Evolutionary conservation across 2,888 invertebrate genomes (phyloP).

Genomic region (Branchellion lobata): DNA sequence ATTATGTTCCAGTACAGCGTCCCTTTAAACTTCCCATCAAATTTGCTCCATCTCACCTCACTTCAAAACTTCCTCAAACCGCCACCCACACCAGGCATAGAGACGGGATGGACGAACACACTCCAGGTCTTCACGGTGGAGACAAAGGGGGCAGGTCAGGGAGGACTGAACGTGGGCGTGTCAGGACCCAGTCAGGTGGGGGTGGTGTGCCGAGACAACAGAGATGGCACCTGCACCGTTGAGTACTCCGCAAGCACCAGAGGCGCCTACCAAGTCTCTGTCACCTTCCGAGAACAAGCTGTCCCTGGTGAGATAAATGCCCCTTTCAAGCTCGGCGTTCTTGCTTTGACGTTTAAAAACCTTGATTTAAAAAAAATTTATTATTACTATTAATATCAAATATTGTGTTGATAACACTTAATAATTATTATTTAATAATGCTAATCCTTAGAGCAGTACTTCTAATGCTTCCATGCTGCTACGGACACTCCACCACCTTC

Average conservation of each 20-base stretch:
- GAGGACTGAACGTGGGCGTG: slow-evolving; percentile 28
- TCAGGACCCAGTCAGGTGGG: slow-evolving; percentile 30
- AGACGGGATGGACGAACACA: slow-evolving; percentile 12
- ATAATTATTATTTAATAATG: too few species aligned
- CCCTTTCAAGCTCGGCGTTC: background rate
- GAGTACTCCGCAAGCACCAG: slow-evolving; percentile 24
- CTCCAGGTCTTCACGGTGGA: slow-evolving; percentile 24
- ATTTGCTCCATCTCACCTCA: too few species aligned
- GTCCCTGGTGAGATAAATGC: slow-evolving; percentile 27
- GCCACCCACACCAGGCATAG: slow-evolving; percentile 33
- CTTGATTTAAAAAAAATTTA: too few species aligned
- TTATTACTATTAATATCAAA: too few species aligned
- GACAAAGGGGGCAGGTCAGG: slow-evolving; percentile 39
- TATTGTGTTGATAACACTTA: too few species aligned
- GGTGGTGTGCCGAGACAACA: slow-evolving; percentile 38
- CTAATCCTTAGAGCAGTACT: too few species aligned
- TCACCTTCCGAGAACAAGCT: slow-evolving; percentile 24
- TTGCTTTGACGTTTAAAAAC: too few species aligned
- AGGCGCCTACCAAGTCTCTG: slow-evolving; percentile 32
- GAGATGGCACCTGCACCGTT: slow-evolving; percentile 38
- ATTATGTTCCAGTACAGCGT: too few species aligned
- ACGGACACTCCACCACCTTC: background rate
- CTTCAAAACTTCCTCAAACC: too few species aligned
- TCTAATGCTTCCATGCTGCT: too few species aligned
- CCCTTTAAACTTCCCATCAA: too few species aligned